These are phyloP conservation scores for Chunga burmeisteri DNA, from an alignment of 2,113 vertebrate species.

Conservation along the genomic window DNA sequence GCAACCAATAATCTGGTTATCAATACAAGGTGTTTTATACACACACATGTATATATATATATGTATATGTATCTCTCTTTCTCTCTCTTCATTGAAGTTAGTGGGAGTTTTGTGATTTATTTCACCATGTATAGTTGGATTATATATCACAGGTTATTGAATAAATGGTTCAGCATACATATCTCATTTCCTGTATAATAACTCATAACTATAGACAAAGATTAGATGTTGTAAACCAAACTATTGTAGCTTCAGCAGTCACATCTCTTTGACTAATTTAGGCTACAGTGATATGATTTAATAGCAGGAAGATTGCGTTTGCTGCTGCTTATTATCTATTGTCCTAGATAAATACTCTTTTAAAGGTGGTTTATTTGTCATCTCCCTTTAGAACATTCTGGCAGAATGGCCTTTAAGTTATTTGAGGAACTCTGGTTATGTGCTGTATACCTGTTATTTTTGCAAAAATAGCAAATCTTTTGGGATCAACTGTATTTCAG, in stretches of 20 bases:
- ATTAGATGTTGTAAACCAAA: not conserved
- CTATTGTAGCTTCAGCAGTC: not conserved
- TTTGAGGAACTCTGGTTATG: not conserved
- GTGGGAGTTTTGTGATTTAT: not conserved
- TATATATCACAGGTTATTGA: not conserved
- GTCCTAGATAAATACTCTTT: not conserved
- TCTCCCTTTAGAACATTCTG: not conserved
- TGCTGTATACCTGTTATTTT: not conserved
- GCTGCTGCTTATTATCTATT: not conserved
- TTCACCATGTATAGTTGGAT: not conserved
- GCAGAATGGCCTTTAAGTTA: not conserved
- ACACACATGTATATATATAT: not conserved
- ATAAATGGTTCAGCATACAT: not conserved
- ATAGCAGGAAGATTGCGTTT: not conserved
- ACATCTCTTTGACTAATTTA: not conserved
- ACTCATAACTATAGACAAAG: not conserved
- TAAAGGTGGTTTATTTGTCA: not conserved
- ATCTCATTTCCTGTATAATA: not conserved
- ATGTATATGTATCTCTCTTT: not conserved
- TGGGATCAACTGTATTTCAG: not conserved
- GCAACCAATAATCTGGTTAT: not conserved
- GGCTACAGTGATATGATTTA: not conserved
- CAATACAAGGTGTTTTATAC: not conserved
- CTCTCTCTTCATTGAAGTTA: not conserved
- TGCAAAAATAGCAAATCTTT: not conserved